Evolutionary conservation across 2,113 vertebrate genomes (phyloP).

Genomic region (Platycercus adscitus): DNA sequence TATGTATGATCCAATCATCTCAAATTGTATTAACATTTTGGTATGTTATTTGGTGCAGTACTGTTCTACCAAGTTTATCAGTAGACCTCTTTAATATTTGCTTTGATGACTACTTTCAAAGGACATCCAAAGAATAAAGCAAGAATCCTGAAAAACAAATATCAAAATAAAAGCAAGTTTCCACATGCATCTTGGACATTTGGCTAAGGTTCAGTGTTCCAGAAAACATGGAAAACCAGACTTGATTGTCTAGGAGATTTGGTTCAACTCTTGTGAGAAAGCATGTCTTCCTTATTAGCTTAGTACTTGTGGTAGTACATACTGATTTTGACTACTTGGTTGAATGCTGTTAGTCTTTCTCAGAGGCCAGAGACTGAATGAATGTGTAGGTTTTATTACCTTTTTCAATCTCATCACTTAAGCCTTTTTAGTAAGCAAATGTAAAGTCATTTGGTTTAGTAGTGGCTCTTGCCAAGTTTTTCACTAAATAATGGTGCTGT

Average conservation of each 20-base stretch:
- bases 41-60: neutral
- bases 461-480: neutral
- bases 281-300: neutral
- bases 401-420: neutral
- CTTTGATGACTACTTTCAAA: neutral
- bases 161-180: neutral
- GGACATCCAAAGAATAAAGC: neutral
- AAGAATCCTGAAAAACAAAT: neutral
- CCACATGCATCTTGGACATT: neutral
- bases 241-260: neutral
- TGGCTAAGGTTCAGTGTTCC: neutral
- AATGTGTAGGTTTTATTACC: neutral
- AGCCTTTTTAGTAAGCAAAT: neutral
- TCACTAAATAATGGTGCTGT: neutral
- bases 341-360: neutral
- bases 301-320: neutral
- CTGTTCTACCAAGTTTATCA: neutral
- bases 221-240: neutral
- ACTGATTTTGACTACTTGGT: neutral
- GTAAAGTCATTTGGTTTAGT: neutral
- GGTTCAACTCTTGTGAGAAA: neutral
- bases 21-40: neutral
- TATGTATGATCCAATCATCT: neutral
- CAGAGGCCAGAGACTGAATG: neutral
- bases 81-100: neutral